These are phyloP conservation scores for Eurystomus glaucurus DNA, from an alignment of 2,797 vertebrate species.

Conservation along the genomic window DNA sequence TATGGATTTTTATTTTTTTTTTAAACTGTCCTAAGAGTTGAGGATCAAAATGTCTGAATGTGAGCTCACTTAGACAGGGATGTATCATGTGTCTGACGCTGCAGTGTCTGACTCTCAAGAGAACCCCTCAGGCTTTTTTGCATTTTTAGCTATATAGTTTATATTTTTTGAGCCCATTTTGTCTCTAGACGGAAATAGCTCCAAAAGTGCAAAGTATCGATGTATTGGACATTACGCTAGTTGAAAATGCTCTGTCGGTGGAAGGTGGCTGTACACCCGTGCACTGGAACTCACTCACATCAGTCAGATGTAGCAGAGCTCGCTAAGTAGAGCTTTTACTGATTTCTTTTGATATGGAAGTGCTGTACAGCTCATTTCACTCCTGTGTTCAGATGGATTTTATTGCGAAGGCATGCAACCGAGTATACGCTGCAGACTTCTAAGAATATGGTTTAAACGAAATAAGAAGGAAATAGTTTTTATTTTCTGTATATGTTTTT, in stretches of 20 bases:
- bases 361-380: conserved; percentile 16
- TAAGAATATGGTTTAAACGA: background rate
- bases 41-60: conserved; percentile 13
- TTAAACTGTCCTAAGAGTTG: background rate
- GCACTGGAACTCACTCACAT: background rate
- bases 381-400: background rate
- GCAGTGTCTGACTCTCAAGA: background rate
- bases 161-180: background rate
- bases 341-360: conserved; percentile 22
- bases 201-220: background rate
- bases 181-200: background rate
- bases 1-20: background rate
- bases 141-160: background rate
- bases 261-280: background rate
- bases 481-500: background rate
- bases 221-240: background rate
- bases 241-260: background rate
- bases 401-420: background rate
- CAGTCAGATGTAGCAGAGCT: background rate
- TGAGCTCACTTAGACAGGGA: background rate
- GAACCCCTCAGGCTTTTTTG: background rate
- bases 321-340: background rate
- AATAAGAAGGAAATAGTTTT: background rate
- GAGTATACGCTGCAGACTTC: background rate
- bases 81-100: background rate